A percentile compares a stretch with the other conserved stretches of the same genome.
Conservation (phyloP, 1,140 invertebrate genomes). For the Glomeris maerens region DNA sequence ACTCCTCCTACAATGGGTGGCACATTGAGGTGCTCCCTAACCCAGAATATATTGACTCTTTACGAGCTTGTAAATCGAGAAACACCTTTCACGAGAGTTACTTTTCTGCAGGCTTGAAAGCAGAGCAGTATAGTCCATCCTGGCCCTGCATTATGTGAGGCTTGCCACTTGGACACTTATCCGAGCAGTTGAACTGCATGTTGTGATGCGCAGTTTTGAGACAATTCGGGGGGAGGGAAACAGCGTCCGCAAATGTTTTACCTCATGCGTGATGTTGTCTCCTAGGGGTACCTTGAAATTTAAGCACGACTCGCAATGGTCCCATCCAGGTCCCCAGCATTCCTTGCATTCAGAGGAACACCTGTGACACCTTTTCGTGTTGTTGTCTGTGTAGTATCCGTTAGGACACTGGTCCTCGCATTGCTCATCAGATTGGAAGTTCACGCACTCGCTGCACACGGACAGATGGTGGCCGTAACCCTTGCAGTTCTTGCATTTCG, state of each 20-base stretch:
- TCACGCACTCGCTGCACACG: constrained; percentile 63
- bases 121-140: no score
- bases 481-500: constrained; percentile 71
- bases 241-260: not conserved
- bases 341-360: constrained; percentile 68
- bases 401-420: constrained; percentile 78
- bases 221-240: no score
- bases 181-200: constrained; percentile 67
- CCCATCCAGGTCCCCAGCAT: constrained; percentile 59
- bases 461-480: constrained; percentile 64
- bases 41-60: not conserved
- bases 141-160: constrained; percentile 60
- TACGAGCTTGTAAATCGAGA: not conserved
- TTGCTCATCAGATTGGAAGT: constrained; percentile 70
- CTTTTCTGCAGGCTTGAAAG: no score
- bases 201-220: no score
- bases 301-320: constrained; percentile 66
- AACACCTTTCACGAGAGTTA: no score
- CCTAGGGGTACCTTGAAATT: constrained; percentile 66
- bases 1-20: constrained; percentile 45
- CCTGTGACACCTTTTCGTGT: constrained; percentile 36
- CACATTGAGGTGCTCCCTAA: not conserved
- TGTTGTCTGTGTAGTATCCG: constrained; percentile 65
- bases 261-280: constrained; percentile 24
- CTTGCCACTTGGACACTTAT: constrained; percentile 58